phyloP scores from a whole-genome alignment of 2,797 vertebrate genomes.

The Lepus oiostolus region DNA sequence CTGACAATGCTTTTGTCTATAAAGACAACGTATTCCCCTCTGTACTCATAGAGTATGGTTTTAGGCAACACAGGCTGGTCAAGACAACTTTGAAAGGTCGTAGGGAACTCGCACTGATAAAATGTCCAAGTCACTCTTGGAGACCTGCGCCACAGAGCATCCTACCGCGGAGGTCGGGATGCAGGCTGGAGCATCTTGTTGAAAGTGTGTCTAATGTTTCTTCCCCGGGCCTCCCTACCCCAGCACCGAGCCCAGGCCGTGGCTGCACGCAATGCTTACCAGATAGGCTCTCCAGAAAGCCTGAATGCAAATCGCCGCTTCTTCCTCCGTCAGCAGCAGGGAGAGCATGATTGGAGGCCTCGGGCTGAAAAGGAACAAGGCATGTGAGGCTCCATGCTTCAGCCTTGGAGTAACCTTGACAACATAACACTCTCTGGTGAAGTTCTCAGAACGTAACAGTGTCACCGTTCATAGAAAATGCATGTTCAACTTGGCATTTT shows the following conservation, averaged over 20 bases:
- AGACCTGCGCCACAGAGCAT: background rate
- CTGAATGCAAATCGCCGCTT: constrained; percentile 93
- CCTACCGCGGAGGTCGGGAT: background rate
- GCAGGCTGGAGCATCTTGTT: background rate
- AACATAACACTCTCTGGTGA: constrained; percentile 39
- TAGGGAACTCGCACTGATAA: background rate
- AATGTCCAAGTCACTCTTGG: background rate
- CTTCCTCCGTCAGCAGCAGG: constrained; percentile 91
- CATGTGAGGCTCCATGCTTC: background rate
- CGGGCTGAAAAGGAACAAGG: constrained; percentile 89
- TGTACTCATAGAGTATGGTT: background rate
- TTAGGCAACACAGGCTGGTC: background rate
- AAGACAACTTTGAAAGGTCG: constrained; percentile 22
- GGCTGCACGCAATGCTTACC: constrained; percentile 88
- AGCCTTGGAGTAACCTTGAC: constrained; percentile 9
- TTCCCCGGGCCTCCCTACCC: constrained; percentile 76
- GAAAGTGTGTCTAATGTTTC: constrained; percentile 83
- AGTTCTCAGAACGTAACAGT: constrained; percentile 46
- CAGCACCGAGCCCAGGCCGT: constrained; percentile 70
- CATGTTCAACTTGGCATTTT: constrained; percentile 1
- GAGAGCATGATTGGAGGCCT: constrained; percentile 91
- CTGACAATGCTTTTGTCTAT: background rate
- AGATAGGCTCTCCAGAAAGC: constrained; percentile 96
- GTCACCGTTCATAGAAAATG: constrained; percentile 17
- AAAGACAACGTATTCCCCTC: background rate